Evolutionary conservation across 2,888 invertebrate genomes (phyloP).

Genomic region (Drosophila hamatofila): DNA sequence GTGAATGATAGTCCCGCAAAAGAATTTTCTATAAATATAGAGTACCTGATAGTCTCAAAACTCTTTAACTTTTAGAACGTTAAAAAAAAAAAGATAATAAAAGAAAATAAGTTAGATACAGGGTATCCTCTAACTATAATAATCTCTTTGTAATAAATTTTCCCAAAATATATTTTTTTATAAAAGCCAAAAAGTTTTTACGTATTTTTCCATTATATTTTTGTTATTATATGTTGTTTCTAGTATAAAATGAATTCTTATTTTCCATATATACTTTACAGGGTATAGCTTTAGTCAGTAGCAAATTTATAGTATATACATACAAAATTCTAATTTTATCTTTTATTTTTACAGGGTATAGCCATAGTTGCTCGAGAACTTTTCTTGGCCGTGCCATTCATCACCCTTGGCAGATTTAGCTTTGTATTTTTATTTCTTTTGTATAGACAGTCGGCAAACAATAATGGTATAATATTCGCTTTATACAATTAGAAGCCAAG

Average conservation of each 20-base stretch:
- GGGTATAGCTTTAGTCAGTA: neutral
- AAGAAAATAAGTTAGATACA: neutral
- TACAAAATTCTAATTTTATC: no score
- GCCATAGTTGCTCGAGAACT: neutral
- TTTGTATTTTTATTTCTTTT: neutral
- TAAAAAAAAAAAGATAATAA: no score
- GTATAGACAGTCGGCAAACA: constrained; percentile 9
- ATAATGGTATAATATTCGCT: constrained; percentile 7
- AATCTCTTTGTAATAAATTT: neutral
- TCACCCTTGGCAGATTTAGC: neutral
- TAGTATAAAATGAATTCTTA: neutral
- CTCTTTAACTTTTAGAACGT: no score
- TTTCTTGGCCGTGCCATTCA: neutral
- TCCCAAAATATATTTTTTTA: no score
- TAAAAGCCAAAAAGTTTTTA: no score
- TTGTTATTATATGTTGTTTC: neutral
- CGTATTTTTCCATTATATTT: no score
- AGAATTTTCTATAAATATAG: no score
- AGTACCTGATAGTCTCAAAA: neutral
- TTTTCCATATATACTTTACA: neutral
- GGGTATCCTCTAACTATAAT: neutral
- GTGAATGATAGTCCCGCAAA: no score
- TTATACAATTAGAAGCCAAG: constrained; percentile 17
- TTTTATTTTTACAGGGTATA: constrained; percentile 6
- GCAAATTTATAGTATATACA: no score